Base-by-base conservation (phyloP, 2,888 invertebrate species). In the Diadegma fenestrale region DNA sequence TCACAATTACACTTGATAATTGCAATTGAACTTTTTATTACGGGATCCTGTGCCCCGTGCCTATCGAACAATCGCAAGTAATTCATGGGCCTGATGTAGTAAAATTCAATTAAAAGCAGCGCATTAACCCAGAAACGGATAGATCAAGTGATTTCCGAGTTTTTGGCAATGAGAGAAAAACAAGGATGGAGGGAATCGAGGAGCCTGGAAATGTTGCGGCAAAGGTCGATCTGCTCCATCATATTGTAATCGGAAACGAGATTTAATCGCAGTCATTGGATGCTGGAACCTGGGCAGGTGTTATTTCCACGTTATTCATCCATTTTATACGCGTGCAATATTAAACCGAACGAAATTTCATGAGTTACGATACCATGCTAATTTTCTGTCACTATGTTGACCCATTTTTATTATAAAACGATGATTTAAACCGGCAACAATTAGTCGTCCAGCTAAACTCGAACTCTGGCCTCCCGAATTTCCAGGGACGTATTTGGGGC, bases 191-290 rank as follows among this genome's bases (percentile, higher is more conserved):
- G 51, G 12, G 63, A 63, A 68, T 79, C 14, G 66, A 8, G 43
- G 12, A 48, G 17, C 22, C n/a, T n/a, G 61, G 17, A 43, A 73
- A 51, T 22, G 72, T 19, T 37, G 41, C 26, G 58, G 61, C n/a
- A 61, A 33, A 14, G 26, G 14, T 58, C 54, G 26, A 43, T 63
- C 77, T 63, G 73, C 81, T 78, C 63, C 78, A 81, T 81, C 81
- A 84, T 68, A 81, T 78, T 84, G 81, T 84, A 84, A 84, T 84
- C 84, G 78, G 85, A 87, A 87, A 85, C 86, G 87, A 87, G 87
- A 86, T 87, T 87, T 87, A 86, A 86, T 87, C 87, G 86, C 63
- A 58, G 26, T 26, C 72, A 63, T 33, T 41, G 48, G 72, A 58
- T 37, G 37, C 37, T 37, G 7, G 80, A 58, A 45, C 68, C 64